phyloP scores from a whole-genome alignment of 2,888 invertebrate species.

The Phyllotreta cruciferae region DNA sequence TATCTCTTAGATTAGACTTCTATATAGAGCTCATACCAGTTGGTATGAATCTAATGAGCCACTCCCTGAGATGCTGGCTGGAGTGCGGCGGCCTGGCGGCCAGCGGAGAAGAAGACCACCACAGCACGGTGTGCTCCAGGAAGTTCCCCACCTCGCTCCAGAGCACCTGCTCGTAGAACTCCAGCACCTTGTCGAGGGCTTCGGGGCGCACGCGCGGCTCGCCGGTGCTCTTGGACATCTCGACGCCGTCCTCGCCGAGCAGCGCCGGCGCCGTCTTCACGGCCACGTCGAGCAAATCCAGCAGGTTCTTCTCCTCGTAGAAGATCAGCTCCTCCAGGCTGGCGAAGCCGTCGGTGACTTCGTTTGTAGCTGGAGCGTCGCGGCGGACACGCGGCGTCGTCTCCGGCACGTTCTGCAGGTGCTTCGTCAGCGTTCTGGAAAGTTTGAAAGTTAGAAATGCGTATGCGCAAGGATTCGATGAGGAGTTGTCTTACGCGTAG shows the following conservation, averaged over 20 bases:
- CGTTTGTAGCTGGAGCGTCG: slow-evolving; percentile 32
- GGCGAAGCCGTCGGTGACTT: slow-evolving; percentile 60
- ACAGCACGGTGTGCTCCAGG: slow-evolving; percentile 80
- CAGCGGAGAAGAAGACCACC: slow-evolving; percentile 82
- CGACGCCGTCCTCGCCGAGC: slow-evolving; percentile 69
- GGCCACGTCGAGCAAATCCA: slow-evolving; percentile 67
- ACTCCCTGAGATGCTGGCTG: slow-evolving; percentile 70
- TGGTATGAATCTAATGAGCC: slow-evolving; percentile 68
- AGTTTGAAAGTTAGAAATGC: slow-evolving; percentile 45
- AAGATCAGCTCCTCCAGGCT: slow-evolving; percentile 67
- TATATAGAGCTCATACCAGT: slow-evolving; percentile 58
- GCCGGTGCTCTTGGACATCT: slow-evolving; percentile 62
- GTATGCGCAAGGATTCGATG: background rate
- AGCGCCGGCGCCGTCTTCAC: slow-evolving; percentile 67
- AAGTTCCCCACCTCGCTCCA: slow-evolving; percentile 85
- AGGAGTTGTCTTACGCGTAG: slow-evolving; percentile 67
- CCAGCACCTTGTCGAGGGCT: slow-evolving; percentile 69
- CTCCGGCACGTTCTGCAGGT: slow-evolving; percentile 59
- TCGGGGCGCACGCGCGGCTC: slow-evolving; percentile 61
- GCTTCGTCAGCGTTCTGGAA: slow-evolving; percentile 71
- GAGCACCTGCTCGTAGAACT: slow-evolving; percentile 76
- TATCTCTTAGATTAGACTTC: too few relatives aligned
- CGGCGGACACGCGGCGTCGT: slow-evolving; percentile 1
- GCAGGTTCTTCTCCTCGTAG: slow-evolving; percentile 73
- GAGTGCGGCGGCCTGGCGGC: slow-evolving; percentile 71